phyloP scores from a whole-genome alignment of 2,888 invertebrate genomes.

The Erebia palarica region DNA sequence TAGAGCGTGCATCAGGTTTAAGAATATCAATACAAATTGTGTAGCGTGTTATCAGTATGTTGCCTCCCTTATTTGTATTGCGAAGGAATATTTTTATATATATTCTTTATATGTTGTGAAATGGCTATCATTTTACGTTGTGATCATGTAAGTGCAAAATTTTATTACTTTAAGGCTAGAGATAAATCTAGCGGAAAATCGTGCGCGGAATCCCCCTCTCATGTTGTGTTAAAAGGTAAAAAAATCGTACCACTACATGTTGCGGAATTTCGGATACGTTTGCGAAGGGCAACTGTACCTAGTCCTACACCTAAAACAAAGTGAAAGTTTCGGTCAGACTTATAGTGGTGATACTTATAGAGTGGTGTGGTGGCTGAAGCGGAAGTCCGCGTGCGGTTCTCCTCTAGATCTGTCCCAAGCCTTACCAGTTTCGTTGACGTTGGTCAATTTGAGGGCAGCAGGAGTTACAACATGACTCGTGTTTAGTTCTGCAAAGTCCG shows the following conservation, averaged over 20 bases:
- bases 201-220: too few relatives aligned
- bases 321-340: too few relatives aligned
- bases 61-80: slow-evolving; percentile 31
- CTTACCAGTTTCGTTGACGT: slow-evolving; percentile 69
- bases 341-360: too few relatives aligned
- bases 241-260: too few relatives aligned
- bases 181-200: too few relatives aligned
- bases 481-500: slow-evolving; percentile 77
- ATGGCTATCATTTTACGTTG: slow-evolving; percentile 80
- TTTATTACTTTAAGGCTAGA: slow-evolving; percentile 50
- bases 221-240: too few relatives aligned
- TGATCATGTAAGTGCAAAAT: slow-evolving; percentile 82
- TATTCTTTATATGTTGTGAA: slow-evolving; percentile 68
- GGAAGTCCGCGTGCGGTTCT: too few relatives aligned
- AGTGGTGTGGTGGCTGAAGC: too few relatives aligned
- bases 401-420: too few relatives aligned
- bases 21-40: neutral
- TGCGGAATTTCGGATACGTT: too few relatives aligned
- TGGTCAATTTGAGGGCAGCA: slow-evolving; percentile 74
- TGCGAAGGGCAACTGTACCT: too few relatives aligned
- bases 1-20: neutral
- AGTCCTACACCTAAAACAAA: too few relatives aligned
- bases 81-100: slow-evolving; percentile 40
- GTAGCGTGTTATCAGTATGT: neutral
- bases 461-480: slow-evolving; percentile 52